Evolutionary conservation across 2,888 invertebrate genomes (phyloP).

Genomic region (Anorthoa munda): DNA sequence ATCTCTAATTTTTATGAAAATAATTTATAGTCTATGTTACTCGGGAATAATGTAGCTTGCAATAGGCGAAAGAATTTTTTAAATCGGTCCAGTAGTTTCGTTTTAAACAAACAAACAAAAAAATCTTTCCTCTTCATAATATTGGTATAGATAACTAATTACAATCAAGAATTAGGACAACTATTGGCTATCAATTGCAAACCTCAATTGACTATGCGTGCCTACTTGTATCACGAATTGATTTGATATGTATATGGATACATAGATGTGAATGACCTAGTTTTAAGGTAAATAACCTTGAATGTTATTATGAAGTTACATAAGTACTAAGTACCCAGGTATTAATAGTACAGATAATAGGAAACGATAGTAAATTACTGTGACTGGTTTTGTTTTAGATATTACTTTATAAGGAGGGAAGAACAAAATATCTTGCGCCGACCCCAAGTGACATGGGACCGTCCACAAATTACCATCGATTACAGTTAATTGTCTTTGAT

Average conservation of each 20-base stretch:
- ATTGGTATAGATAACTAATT: slow-evolving; percentile 10
- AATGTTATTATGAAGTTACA: neutral
- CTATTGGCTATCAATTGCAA: slow-evolving; percentile 28
- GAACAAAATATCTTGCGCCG: neutral
- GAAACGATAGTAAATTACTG: slow-evolving; percentile 14
- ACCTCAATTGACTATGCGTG: slow-evolving; percentile 17
- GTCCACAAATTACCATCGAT: neutral
- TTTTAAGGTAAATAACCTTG: slow-evolving; percentile 12
- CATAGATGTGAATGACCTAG: slow-evolving; percentile 26
- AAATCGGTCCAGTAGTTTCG: too few species aligned
- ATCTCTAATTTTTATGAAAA: too few species aligned
- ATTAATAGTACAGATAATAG: neutral
- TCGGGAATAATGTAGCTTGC: too few species aligned
- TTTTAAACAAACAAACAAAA: too few species aligned
- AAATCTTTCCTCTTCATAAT: too few species aligned
- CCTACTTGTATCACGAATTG: slow-evolving; percentile 9
- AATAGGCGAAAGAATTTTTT: too few species aligned
- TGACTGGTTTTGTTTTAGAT: neutral
- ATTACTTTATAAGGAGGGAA: neutral
- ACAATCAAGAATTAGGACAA: slow-evolving; percentile 11
- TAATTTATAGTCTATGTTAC: too few species aligned
- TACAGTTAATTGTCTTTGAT: neutral
- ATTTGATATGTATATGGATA: neutral
- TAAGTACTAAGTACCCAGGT: neutral
- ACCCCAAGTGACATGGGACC: neutral